Conservation (phyloP, 2,113 vertebrate genomes). For the Lampris megalopsis region DNA sequence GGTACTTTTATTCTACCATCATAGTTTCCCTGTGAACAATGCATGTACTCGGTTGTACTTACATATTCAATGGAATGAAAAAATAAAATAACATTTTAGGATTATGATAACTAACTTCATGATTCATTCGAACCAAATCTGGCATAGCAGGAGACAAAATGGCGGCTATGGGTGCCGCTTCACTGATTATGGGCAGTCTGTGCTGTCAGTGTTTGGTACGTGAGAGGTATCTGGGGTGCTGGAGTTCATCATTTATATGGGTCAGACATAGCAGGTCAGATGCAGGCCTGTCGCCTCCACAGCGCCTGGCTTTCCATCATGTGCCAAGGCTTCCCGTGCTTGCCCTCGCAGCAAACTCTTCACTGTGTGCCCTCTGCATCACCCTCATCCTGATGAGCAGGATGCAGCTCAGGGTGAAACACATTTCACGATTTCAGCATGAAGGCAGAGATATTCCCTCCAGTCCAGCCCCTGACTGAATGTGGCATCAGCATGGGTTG, state of each 20-base stretch:
- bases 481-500: constrained; percentile 60
- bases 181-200: neutral
- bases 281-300: neutral
- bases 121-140: neutral
- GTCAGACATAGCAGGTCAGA: constrained; percentile 39
- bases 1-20: neutral
- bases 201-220: neutral
- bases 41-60: neutral
- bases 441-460: constrained; percentile 40
- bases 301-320: neutral
- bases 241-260: constrained; percentile 22
- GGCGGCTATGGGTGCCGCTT: neutral
- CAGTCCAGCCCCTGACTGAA: constrained; percentile 36
- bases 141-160: neutral
- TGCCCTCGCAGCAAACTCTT: neutral
- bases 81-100: neutral
- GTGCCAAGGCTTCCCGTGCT: neutral
- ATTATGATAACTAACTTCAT: neutral
- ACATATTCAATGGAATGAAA: too few species aligned
- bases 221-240: constrained; percentile 1
- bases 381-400: constrained; percentile 32
- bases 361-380: neutral
- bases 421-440: constrained; percentile 18
- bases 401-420: constrained; percentile 33
- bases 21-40: neutral